A percentile compares a stretch with the other conserved stretches of the same genome.
phyloP scores from a whole-genome alignment of 2,113 vertebrate species.

The Capra hircus region DNA sequence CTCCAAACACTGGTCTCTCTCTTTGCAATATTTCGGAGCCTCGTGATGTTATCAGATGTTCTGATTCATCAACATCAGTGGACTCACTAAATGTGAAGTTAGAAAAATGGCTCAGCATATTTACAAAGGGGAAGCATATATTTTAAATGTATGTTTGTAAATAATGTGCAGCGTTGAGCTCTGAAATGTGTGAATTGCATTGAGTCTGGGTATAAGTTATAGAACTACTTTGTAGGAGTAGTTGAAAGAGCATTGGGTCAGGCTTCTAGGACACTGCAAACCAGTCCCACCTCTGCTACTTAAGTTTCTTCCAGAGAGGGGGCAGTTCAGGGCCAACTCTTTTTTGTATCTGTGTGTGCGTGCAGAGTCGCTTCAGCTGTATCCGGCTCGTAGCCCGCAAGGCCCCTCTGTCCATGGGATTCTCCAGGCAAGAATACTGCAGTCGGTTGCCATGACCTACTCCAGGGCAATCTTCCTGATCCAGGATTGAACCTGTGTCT shows the following conservation, averaged over 20 bases:
- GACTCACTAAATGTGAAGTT: background rate
- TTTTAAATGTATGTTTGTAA: background rate
- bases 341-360: fast-evolving
- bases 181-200: background rate
- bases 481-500: background rate
- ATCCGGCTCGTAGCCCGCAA: background rate
- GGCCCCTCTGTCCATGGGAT: background rate
- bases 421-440: background rate
- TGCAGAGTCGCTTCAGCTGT: background rate
- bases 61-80: background rate
- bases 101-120: background rate
- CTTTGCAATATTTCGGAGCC: background rate
- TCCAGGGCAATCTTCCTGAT: background rate
- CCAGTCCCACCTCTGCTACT: background rate
- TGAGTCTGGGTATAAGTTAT: background rate
- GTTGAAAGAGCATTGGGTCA: background rate
- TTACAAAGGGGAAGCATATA: background rate
- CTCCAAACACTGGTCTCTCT: background rate
- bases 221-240: background rate
- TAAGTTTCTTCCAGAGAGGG: background rate
- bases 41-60: background rate
- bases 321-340: no score
- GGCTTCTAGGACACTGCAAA: background rate
- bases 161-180: background rate
- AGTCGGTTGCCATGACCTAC: background rate